Percentiles rank a stretch among this genome's conserved stretches.
Evolutionary conservation across 2,113 vertebrate genomes (phyloP).

Genomic region (Chloropsis cyanopogon): DNA sequence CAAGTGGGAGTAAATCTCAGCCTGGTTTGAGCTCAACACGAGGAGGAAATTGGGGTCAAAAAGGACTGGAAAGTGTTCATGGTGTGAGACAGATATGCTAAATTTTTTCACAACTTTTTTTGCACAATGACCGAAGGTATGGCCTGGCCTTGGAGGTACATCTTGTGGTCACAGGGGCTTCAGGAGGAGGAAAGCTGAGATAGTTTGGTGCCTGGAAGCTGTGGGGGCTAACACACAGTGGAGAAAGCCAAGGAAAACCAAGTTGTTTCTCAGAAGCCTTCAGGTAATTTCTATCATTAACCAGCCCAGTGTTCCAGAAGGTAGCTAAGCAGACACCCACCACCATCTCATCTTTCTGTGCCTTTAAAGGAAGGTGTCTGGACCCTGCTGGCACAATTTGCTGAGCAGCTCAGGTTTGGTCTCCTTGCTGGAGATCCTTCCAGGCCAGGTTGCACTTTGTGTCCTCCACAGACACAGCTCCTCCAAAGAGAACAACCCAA

Average conservation of each 20-base stretch:
- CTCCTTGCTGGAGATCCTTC: not conserved
- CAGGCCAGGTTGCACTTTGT: not conserved
- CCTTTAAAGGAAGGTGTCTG: not conserved
- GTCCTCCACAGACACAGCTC: not conserved
- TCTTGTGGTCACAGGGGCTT: rapidly evolving
- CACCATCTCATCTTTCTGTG: not conserved
- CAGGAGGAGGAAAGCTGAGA: not conserved
- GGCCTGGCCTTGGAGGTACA: rapidly evolving
- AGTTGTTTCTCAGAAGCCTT: not conserved
- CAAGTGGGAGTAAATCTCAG: not conserved
- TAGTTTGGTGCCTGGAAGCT: not conserved
- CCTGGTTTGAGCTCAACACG: not conserved
- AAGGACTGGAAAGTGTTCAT: not conserved
- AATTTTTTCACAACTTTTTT: not conserved
- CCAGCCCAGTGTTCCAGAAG: not conserved
- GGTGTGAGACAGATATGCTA: not conserved
- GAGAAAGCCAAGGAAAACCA: not conserved
- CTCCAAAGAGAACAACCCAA: not conserved
- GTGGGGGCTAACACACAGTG: rapidly evolving
- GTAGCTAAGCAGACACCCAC: not conserved
- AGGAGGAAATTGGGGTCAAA: not conserved
- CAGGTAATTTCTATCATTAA: not conserved
- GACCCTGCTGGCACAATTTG: not conserved
- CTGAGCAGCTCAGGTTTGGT: not conserved
- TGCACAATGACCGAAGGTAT: not conserved